Conservation (phyloP, 2,113 vertebrate species). For the Prionailurus viverrinus region DNA sequence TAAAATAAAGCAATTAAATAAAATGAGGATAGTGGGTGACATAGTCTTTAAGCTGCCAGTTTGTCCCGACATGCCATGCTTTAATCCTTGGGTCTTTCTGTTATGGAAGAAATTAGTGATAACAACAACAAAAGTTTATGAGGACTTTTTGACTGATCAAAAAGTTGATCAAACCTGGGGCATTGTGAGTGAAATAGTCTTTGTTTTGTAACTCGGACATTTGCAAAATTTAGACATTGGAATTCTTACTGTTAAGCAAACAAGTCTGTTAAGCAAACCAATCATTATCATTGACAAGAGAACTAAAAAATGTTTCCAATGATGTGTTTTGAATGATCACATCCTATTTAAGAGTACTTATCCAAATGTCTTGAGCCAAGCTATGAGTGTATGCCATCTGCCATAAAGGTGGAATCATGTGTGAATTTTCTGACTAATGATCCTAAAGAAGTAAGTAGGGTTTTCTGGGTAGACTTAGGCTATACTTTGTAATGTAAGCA, state of each 20-base stretch:
- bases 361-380: neutral
- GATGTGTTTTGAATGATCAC: neutral
- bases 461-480: neutral
- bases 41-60: neutral
- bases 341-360: constrained; percentile 9
- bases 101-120: neutral
- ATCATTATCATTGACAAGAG: neutral
- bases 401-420: neutral
- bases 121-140: neutral
- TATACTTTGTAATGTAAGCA: neutral
- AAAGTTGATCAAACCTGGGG: neutral
- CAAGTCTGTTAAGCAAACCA: neutral
- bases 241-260: neutral
- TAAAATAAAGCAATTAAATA: neutral
- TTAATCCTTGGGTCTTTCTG: neutral
- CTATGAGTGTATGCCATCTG: neutral
- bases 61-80: neutral
- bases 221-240: constrained; percentile 31
- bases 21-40: neutral
- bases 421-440: neutral
- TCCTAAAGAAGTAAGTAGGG: neutral
- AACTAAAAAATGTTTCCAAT: neutral
- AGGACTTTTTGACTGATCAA: neutral
- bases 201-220: neutral
- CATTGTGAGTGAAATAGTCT: neutral